Evolutionary conservation across 2,113 vertebrate species (phyloP).

Genomic region (Balaeniceps rex): DNA sequence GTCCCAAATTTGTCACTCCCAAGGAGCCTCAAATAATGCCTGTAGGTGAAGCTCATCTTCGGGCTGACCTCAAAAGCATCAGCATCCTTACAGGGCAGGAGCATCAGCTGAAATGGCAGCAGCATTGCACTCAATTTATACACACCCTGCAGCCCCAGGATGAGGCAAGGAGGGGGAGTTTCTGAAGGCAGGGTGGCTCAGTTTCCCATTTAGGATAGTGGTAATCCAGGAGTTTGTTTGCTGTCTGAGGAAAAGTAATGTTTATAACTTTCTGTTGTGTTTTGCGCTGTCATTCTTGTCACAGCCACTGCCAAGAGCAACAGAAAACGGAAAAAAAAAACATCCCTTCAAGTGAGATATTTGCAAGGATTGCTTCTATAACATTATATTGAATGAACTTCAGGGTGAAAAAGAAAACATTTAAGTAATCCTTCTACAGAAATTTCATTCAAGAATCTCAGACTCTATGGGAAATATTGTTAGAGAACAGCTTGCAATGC

Average conservation of each 20-base stretch:
- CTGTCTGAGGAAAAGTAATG: not conserved
- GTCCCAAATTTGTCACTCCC: not conserved
- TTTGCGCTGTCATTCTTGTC: constrained; percentile 17
- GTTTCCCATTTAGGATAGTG: not conserved
- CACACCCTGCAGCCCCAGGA: not conserved
- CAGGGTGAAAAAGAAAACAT: not conserved
- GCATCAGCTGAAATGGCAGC: not conserved
- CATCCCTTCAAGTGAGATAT: not conserved
- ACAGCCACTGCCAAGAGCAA: not conserved
- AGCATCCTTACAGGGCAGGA: not conserved
- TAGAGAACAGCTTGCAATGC: not conserved
- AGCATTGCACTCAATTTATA: not conserved
- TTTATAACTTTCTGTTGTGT: not conserved
- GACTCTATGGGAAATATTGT: not conserved
- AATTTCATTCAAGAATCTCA: not conserved
- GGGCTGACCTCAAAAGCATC: not conserved
- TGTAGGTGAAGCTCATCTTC: not conserved
- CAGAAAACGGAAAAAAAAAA: not conserved
- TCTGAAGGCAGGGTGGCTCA: not conserved
- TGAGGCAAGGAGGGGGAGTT: not conserved
- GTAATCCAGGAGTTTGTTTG: not conserved
- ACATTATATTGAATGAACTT: not conserved
- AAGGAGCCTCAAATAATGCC: not conserved
- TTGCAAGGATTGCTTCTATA: not conserved
- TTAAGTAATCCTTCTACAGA: not conserved